Percentiles rank a stretch among this genome's conserved stretches.
Conservation (phyloP, 1,140 invertebrate genomes). For the Drosophila guanche region DNA sequence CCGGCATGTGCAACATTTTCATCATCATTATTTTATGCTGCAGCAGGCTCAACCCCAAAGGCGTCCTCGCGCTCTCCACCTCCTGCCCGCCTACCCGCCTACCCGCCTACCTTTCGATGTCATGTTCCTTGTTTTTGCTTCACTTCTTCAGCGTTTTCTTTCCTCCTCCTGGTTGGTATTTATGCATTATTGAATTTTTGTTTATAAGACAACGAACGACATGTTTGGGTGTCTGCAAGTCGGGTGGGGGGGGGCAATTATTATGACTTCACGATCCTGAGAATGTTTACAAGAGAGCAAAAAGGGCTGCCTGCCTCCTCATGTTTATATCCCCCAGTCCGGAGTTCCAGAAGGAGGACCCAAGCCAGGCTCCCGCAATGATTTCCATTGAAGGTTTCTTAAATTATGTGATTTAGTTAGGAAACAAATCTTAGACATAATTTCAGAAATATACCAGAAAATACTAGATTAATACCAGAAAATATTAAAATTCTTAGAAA, state of each 20-base stretch:
- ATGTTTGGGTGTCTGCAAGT: slow-evolving; percentile 48
- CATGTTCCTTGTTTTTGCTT: slow-evolving; percentile 20
- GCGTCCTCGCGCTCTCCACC: slow-evolving; percentile 1
- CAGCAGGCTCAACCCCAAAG: slow-evolving; percentile 52
- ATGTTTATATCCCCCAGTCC: slow-evolving; percentile 17
- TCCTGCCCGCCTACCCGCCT: slow-evolving; percentile 3
- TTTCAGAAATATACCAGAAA: no score
- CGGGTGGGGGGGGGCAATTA: slow-evolving; percentile 9
- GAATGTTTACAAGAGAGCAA: slow-evolving; percentile 67
- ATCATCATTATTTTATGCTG: slow-evolving; percentile 80
- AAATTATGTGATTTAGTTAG: no score
- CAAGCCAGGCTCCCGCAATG: slow-evolving; percentile 38
- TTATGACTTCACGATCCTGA: slow-evolving; percentile 42
- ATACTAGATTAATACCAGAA: no score
- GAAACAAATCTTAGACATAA: no score
- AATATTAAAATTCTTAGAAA: no score
- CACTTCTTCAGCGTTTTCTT: slow-evolving; percentile 15
- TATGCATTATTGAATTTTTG: slow-evolving; percentile 81
- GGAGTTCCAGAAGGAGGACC: background rate
- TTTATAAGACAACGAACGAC: slow-evolving; percentile 62
- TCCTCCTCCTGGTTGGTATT: slow-evolving; percentile 23
- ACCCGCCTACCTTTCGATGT: slow-evolving; percentile 39
- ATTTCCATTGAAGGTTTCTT: slow-evolving; percentile 4
- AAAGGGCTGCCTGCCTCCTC: background rate
- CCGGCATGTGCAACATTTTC: slow-evolving; percentile 79